A percentile compares a stretch with the other conserved stretches of the same genome.
These are phyloP conservation scores for Microcebus jonahi DNA, from an alignment of 2,113 vertebrate genomes.

Conservation along the genomic window DNA sequence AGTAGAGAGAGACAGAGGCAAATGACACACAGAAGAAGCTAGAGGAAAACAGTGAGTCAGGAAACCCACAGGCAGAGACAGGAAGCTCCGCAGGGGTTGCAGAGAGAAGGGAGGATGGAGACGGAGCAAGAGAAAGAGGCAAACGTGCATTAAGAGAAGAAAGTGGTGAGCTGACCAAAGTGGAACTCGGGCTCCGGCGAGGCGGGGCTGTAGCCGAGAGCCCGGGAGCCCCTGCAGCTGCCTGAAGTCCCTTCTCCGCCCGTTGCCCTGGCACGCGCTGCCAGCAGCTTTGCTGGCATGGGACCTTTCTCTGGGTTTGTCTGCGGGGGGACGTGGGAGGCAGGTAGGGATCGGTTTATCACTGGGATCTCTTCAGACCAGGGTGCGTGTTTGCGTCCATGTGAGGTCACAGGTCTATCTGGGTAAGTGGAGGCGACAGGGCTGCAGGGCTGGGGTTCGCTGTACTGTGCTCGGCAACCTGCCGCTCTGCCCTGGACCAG, in stretches of 20 bases:
- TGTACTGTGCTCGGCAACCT: background rate
- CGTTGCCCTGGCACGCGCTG: background rate
- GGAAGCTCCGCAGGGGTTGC: background rate
- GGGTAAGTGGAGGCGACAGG: rapidly evolving
- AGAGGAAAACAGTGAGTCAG: background rate
- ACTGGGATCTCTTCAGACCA: background rate
- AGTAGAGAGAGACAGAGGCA: background rate
- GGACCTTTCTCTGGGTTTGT: background rate
- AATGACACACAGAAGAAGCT: background rate
- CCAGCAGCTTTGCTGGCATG: background rate
- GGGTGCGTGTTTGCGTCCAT: background rate
- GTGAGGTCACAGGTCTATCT: background rate
- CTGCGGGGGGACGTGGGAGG: background rate
- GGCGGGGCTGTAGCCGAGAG: background rate
- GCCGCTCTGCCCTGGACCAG: background rate
- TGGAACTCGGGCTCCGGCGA: background rate
- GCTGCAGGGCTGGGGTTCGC: background rate
- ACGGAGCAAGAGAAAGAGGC: background rate
- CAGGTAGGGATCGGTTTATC: background rate
- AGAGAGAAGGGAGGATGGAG: background rate
- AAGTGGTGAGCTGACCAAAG: too few species aligned
- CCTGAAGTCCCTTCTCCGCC: background rate
- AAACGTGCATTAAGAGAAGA: rapidly evolving
- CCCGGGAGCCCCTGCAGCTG: rapidly evolving
- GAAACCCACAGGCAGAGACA: background rate